Conservation (phyloP, 2,888 invertebrate species). For the Hypolimnas misippus region DNA sequence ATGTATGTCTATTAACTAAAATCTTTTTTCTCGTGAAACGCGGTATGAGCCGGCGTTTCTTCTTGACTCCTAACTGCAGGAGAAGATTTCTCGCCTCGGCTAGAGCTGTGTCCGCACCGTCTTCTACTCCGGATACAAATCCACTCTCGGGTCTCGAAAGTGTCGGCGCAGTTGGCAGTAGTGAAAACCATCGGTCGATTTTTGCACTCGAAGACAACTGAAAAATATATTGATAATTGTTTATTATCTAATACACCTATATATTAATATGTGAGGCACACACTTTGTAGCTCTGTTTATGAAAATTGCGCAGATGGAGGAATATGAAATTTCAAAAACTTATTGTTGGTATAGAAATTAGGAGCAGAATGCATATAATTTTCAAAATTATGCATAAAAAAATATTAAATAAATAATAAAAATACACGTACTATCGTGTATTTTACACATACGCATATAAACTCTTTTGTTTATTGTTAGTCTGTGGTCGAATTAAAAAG, state of each 20-base stretch:
- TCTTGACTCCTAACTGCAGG: constrained; percentile 87
- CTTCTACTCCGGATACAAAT: constrained; percentile 88
- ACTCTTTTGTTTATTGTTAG: no score
- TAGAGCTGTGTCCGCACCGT: constrained; percentile 82
- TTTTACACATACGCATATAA: no score
- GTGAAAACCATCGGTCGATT: constrained; percentile 92
- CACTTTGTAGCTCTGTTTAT: no score
- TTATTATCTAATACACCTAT: no score
- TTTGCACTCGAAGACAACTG: constrained; percentile 91
- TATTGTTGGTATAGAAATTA: no score
- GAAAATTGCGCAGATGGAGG: background rate
- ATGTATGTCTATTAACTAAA: constrained; percentile 80
- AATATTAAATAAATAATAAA: no score
- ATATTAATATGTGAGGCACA: no score
- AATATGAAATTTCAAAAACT: no score
- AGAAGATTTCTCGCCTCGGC: constrained; percentile 88
- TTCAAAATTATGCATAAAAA: no score
- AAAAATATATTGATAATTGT: constrained; percentile 21
- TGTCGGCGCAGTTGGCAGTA: constrained; percentile 84
- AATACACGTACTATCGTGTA: no score
- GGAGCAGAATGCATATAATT: no score
- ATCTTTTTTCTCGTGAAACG: constrained; percentile 89
- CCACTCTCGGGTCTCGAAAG: constrained; percentile 91
- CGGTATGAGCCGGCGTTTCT: constrained; percentile 87
- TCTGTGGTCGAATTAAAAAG: no score